These are phyloP conservation scores for Phallusia fumigata DNA, from an alignment of 23 tunicate genomes.

Conservation along the genomic window DNA sequence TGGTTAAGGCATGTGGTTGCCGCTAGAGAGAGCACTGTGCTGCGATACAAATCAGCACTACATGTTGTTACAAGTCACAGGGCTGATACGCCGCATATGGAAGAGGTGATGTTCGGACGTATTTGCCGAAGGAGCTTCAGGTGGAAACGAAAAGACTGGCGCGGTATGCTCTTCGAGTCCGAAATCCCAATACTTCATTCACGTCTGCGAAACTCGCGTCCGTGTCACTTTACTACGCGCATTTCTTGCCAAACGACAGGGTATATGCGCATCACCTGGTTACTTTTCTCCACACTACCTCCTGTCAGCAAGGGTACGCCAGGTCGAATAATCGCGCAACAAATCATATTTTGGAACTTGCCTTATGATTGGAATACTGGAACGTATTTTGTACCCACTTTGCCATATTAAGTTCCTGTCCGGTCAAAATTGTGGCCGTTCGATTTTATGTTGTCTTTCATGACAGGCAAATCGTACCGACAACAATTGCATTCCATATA, in stretches of 20 bases:
- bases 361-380: neutral
- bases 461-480: neutral
- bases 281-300: neutral
- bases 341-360: neutral
- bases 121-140: neutral
- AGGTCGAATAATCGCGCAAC: neutral
- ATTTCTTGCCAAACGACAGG: conserved; percentile 14
- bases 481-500: conserved; percentile 3
- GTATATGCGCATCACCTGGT: neutral
- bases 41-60: neutral
- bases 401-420: no score
- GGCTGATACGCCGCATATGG: neutral
- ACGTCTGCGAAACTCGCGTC: neutral
- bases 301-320: conserved; percentile 9
- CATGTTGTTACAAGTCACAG: neutral
- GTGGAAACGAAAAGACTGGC: conserved; percentile 1
- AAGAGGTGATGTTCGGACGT: neutral
- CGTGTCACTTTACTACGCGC: neutral
- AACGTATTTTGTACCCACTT: no score
- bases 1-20: conserved; percentile 81
- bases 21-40: conserved; percentile 39
- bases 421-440: no score
- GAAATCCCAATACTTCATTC: neutral
- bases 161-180: neutral
- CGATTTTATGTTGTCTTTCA: no score